Evolutionary conservation across 1,140 invertebrate species (phyloP).

Genomic region (Spodoptera frugiperda): DNA sequence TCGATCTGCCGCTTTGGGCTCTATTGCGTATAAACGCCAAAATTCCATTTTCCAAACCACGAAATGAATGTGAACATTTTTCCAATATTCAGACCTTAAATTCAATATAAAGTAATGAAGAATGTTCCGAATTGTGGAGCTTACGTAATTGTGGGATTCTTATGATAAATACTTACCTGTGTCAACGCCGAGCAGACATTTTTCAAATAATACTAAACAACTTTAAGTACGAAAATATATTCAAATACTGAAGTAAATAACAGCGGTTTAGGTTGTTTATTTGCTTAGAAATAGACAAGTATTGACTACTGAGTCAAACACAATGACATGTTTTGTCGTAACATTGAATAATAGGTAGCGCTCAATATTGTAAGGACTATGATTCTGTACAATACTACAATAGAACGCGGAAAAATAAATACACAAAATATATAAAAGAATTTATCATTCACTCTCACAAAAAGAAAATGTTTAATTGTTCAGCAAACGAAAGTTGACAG

Average conservation of each 20-base stretch:
- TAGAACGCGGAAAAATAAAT: conserved; percentile 59
- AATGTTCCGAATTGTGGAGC: not conserved
- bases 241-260: not conserved
- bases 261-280: not conserved
- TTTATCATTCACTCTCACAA: conserved; percentile 13
- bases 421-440: conserved; percentile 38
- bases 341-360: conserved; percentile 66
- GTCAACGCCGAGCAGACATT: not conserved
- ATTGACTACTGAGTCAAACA: conserved; percentile 34
- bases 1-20: conserved; percentile 33
- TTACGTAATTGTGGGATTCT: not conserved
- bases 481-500: conserved; percentile 27
- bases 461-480: conserved; percentile 34
- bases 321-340: conserved; percentile 74
- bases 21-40: conserved; percentile 8
- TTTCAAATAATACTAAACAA: not conserved
- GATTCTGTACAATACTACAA: conserved; percentile 67
- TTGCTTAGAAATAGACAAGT: conserved; percentile 10
- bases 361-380: conserved; percentile 70
- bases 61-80: conserved; percentile 16
- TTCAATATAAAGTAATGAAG: conserved; percentile 12
- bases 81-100: not conserved
- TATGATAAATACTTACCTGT: not conserved
- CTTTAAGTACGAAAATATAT: not conserved
- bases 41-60: conserved; percentile 29